A percentile compares a stretch with the other conserved stretches of the same genome.
Evolutionary conservation across 2,797 vertebrate species (phyloP).

Genomic region (Harpagifer antarcticus): DNA sequence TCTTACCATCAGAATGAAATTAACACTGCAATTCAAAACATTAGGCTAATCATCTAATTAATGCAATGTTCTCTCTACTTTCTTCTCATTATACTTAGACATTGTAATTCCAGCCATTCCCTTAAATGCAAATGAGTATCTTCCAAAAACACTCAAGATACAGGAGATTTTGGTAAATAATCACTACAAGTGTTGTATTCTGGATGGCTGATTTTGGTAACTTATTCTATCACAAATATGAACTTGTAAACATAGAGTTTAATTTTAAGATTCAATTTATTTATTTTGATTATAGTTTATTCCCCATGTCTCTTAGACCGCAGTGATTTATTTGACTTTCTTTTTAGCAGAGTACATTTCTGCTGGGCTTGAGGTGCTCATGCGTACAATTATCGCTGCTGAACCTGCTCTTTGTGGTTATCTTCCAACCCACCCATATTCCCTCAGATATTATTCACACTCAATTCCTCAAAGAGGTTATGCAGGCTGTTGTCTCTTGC

Average conservation of each 20-base stretch:
- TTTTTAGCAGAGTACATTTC: conserved; percentile 44
- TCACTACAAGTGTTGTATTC: neutral
- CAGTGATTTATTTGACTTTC: conserved; percentile 27
- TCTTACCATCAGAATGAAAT: conserved; percentile 9
- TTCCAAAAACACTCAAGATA: neutral
- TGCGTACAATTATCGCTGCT: conserved; percentile 42
- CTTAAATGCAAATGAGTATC: neutral
- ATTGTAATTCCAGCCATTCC: neutral
- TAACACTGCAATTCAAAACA: conserved; percentile 8
- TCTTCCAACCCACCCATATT: conserved; percentile 46
- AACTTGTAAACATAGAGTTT: neutral
- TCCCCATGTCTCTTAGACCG: conserved; percentile 7
- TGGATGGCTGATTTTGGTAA: neutral
- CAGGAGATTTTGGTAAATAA: neutral
- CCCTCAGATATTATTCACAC: conserved; percentile 45
- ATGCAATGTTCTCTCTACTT: neutral
- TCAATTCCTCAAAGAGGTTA: conserved; percentile 42
- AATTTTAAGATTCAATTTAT: conserved; percentile 7
- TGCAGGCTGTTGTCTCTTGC: neutral
- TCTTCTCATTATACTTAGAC: conserved; percentile 2
- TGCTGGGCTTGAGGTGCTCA: conserved; percentile 47
- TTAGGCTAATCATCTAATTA: conserved; percentile 4
- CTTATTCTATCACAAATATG: neutral
- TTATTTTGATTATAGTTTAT: conserved; percentile 10
- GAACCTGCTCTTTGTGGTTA: conserved; percentile 44